Conservation (phyloP, 2,113 vertebrate genomes). For the Plestiodon gilberti region DNA sequence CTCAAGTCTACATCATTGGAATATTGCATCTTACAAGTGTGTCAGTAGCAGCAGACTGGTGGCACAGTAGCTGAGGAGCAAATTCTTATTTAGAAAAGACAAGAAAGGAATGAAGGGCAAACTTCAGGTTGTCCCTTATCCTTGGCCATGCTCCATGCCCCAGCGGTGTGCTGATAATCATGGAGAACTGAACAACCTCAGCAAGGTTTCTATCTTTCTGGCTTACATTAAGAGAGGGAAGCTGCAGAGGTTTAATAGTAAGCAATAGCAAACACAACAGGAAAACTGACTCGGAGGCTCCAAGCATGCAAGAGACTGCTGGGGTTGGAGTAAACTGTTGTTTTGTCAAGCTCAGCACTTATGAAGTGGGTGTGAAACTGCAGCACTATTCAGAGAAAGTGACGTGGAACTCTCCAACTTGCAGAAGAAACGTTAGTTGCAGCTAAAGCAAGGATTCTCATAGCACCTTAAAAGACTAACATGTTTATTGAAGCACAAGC, state of each 20-base stretch:
- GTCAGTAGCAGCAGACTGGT: neutral
- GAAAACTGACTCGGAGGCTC: neutral
- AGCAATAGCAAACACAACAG: constrained; percentile 16
- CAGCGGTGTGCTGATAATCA: neutral
- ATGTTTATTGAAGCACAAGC: too few species aligned
- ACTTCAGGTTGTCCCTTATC: neutral
- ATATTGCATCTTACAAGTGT: neutral
- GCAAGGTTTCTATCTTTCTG: neutral
- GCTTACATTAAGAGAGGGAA: neutral
- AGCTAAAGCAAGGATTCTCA: too few species aligned
- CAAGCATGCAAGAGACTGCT: neutral
- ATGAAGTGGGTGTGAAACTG: neutral
- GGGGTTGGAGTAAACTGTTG: neutral
- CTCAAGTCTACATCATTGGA: too few species aligned
- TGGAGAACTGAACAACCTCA: neutral
- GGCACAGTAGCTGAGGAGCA: neutral
- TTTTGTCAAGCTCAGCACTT: neutral
- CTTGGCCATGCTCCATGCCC: neutral
- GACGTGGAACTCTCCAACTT: neutral
- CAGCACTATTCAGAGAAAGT: neutral
- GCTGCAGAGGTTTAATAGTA: neutral
- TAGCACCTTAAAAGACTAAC: too few species aligned
- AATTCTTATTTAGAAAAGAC: neutral
- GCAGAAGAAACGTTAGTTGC: neutral
- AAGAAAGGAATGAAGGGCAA: neutral